Base-by-base conservation (phyloP, 2,888 invertebrate genomes). In the Endotricha flammealis region DNA sequence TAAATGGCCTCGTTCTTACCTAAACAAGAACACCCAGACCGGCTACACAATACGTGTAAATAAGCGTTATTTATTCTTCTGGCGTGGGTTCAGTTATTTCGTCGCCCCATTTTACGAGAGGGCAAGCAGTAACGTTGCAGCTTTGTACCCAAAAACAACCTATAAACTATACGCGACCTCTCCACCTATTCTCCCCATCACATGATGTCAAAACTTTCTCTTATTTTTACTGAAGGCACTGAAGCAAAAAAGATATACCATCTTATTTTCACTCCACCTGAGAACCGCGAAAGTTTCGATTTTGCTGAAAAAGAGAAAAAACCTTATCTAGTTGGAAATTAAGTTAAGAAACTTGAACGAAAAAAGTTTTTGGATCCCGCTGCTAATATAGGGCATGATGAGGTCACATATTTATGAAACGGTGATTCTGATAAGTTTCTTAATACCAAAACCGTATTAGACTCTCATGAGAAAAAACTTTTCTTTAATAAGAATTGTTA, bases 191-290 rank as follows among this genome's bases (percentile, higher is more conserved):
- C 69, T 67, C 70, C 53, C 58, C 58, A 56, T 52, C 47, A 46
- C 43, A 53, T 55, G 58, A 61, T 59, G 61, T 62, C 56, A 64
- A 62, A 73, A 66, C 51, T 73, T 74, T 68, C 50, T 59, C 55
- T 35, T 42, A 68, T 73, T 75, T 73, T 73, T 67, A 55, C 50
- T 38, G 54, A 35, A 43, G 49, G 52, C 65, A 68, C 48, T 46
- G 65, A 55, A 57, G 56, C 65, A 57, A 22, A 44, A 57, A 64
- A 65, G 63, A 72, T 66, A 68, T 67, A 62, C 47, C 32, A 14
- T 33, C 31, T 36, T 34, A 32, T 37, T 33, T 48, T 49, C 46
- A 39, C 42, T 42, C 47, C 50, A 69, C 70, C 69, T 73, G 66
- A 48, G 56, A 48, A 64, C 67, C 67, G 57, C 46, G 37, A 38